These are phyloP conservation scores for Schizothorax lantsangensis DNA, from an alignment of 2,797 vertebrate genomes.

Conservation along the genomic window DNA sequence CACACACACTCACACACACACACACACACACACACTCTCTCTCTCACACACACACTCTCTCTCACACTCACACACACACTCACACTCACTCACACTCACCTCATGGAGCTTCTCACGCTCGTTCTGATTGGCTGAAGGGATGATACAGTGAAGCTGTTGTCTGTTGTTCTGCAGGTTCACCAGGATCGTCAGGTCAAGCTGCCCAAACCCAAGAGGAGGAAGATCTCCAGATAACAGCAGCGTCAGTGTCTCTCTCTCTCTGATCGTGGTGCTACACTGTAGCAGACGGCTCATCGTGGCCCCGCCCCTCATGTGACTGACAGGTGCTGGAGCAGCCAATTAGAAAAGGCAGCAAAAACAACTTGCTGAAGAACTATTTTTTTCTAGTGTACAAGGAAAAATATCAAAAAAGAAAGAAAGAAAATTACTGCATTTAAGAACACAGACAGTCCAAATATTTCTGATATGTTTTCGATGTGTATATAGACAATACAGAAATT, in stretches of 20 bases:
- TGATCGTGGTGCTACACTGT: slow-evolving; percentile 83
- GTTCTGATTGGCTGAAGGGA: not conserved
- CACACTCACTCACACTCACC: too few species aligned
- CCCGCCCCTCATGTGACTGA: slow-evolving; percentile 67
- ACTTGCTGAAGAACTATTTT: slow-evolving; percentile 89
- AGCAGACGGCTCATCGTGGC: slow-evolving; percentile 67
- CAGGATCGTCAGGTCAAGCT: slow-evolving; percentile 90
- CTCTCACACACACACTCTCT: too few species aligned
- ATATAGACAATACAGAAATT: slow-evolving; percentile 98
- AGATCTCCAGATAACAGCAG: slow-evolving; percentile 99
- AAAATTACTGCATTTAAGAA: slow-evolving; percentile 79
- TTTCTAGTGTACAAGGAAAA: slow-evolving; percentile 84
- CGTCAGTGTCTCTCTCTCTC: slow-evolving; percentile 65
- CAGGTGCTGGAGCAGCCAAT: slow-evolving; percentile 85
- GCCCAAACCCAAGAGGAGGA: slow-evolving; percentile 98
- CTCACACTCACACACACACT: not conserved
- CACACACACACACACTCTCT: not conserved
- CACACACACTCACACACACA: not conserved
- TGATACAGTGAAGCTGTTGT: slow-evolving; percentile 24
- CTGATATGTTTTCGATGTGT: slow-evolving; percentile 99
- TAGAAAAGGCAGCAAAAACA: slow-evolving; percentile 85
- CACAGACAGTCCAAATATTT: slow-evolving; percentile 99
- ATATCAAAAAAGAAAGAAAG: slow-evolving; percentile 66
- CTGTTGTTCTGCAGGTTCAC: slow-evolving; percentile 76
- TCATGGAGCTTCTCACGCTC: not conserved